Base-by-base conservation (phyloP, 1,140 invertebrate genomes). In the Orchestia grillus region DNA sequence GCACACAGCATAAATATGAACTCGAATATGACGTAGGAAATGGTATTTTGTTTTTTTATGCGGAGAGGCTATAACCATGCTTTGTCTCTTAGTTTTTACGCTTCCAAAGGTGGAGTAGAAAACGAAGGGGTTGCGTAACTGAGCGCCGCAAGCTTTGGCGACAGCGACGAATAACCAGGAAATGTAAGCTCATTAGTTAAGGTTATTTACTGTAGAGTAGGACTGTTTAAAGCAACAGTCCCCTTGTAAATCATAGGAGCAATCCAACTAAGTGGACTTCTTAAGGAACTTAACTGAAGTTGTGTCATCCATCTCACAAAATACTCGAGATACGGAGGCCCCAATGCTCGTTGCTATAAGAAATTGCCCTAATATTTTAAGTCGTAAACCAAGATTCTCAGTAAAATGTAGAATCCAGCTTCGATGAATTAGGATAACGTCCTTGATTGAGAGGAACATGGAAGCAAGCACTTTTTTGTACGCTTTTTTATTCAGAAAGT, bases 221-320 rank as follows among this genome's bases (percentile, higher is more conserved):
- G 44, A 94, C 41, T 94, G 44, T 44, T 44, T 94, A 94, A 94
- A 94, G 36, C 44, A 44, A 44, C 92, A 94, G 92, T 94, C 44
- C 23, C 44, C 23, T 94, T 94, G 92, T 94, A 94, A 94, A 94
- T 94, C 92, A 94, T 94, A 94, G 92, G 44, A 94, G 44, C 92
- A 94, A 94, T 94, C 92, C 92, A 40, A 47, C 92, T 94, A 45
- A 94, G 92, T 47, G 92, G 92, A 94, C 92, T 94, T 94, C 92
- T 94, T 94, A 94, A 94, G 92, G 44, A 94, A 94, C 92, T 94
- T 94, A 94, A 94, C 92, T 94, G 40, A 94, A 94, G 92, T 45
- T 45, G 44, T 45, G 92, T 94, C 92, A 94, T 94, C 44, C 43
- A 47, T 94, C 92, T 94, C 43, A 94, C 41, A 94, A 45, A 94